Percentiles rank a stretch among this genome's conserved stretches.
phyloP scores from a whole-genome alignment of 1,140 invertebrate species.

The Mya arenaria region DNA sequence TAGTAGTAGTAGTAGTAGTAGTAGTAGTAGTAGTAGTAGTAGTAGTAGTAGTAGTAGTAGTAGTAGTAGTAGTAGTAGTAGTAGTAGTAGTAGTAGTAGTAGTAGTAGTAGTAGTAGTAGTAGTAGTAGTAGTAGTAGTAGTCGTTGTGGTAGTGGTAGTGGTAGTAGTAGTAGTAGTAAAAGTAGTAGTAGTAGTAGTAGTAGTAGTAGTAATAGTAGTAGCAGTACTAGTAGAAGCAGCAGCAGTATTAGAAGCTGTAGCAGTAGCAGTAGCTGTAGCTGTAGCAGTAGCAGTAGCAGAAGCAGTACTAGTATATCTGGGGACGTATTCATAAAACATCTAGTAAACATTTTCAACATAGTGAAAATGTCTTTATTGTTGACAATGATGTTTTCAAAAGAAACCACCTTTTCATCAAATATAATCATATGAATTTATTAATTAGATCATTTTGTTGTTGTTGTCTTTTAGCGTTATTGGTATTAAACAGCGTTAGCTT shows the following conservation, averaged over 20 bases:
- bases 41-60: not conserved
- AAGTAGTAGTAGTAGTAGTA: not conserved
- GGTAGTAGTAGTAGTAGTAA: not conserved
- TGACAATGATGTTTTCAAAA: too few relatives aligned
- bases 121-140: not conserved
- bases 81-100: not conserved
- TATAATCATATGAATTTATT: too few relatives aligned
- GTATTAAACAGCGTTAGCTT: too few relatives aligned
- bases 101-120: not conserved
- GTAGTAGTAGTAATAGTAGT: not conserved
- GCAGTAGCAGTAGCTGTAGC: not conserved
- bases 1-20: not conserved
- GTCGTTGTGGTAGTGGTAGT: not conserved
- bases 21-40: not conserved
- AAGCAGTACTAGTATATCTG: not conserved
- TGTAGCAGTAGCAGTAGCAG: not conserved
- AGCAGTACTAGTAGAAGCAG: not conserved
- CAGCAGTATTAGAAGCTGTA: not conserved
- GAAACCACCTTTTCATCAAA: too few relatives aligned
- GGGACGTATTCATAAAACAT: too few relatives aligned
- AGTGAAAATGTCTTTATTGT: too few relatives aligned
- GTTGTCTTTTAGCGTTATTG: too few relatives aligned
- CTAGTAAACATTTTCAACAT: too few relatives aligned
- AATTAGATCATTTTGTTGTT: too few relatives aligned
- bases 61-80: not conserved